Evolutionary conservation across 2,113 vertebrate genomes (phyloP), one percentile per base, ranked within the genome.

Genomic region (Charina bottae): DNA sequence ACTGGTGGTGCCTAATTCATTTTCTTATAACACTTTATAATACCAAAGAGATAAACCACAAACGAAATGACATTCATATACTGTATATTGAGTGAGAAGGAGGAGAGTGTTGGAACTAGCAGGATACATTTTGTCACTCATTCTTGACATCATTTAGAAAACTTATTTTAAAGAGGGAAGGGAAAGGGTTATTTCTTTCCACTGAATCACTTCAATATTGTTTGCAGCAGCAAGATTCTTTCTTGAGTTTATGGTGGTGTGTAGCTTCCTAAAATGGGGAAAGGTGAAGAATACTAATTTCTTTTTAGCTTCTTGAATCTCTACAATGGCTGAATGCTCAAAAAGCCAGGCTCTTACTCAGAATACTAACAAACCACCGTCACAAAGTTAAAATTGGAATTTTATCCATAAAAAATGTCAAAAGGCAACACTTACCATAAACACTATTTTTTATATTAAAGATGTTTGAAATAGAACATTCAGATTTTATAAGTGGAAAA

Each of bases 21-120:
- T 94, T 93, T 91, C 89, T 85, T 19, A 37, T n/a, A 84, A 88
- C 56, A n/a, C 28, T 46, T 91, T n/a, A n/a, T n/a, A n/a, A 0
- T 37, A 85, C 0, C 6, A 26, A 6, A 23, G 4, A 0, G 0
- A 12, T 88, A 17, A 64, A 90, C 59, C 37, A 59, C 42, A n/a
- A 62, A 19, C 23, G 42, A 60, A 93, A 55, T 10, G 4, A 42
- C 89, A 93, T 10, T 5, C 23, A 53, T 62, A 84, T 92, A n/a
- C n/a, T n/a, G n/a, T n/a, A 89, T 4, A 91, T 33, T 1, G 53
- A 26, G 1, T 83, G 6, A n/a, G 28, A 91, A 88, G 6, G 85
- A 87, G 49, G 26, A 23, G 0, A 0, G 46, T 92, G 54, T 15
- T 54, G 72, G 92, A 92, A 0, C 1, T 84, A 1, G 58, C 88